A percentile compares a stretch with the other conserved stretches of the same genome.
phyloP scores from a whole-genome alignment of 2,113 vertebrate species.

The Rhinolophus sinicus region DNA sequence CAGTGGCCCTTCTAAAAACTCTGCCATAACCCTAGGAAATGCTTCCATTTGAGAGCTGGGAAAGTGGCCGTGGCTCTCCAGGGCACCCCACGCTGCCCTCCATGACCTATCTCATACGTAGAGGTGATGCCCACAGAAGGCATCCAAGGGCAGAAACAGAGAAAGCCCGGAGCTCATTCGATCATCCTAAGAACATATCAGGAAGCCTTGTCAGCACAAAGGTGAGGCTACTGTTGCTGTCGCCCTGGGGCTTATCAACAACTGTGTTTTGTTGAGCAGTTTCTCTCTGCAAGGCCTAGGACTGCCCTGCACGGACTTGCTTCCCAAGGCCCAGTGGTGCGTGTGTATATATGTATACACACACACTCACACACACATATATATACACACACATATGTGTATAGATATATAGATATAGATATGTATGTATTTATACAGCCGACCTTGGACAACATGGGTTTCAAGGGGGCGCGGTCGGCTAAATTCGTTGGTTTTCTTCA shows the following conservation, averaged over 20 bases:
- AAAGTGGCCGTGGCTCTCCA: neutral
- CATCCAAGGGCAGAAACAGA: neutral
- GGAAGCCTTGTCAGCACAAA: neutral
- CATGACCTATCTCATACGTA: too few relatives aligned
- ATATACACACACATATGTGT: too few relatives aligned
- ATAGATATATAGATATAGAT: rapidly evolving
- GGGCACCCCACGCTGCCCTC: neutral
- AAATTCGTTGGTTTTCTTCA: neutral
- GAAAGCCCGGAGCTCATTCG: neutral
- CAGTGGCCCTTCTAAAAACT: neutral
- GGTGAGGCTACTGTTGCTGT: neutral
- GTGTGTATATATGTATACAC: too few relatives aligned
- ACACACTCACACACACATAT: too few relatives aligned
- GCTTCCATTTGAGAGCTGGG: neutral
- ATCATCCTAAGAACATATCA: neutral
- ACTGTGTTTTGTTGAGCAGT: neutral
- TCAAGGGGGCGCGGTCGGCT: too few relatives aligned
- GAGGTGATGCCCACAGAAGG: neutral
- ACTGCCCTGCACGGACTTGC: too few relatives aligned
- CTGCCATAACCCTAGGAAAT: neutral
- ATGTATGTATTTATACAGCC: neutral
- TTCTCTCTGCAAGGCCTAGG: neutral
- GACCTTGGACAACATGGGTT: neutral
- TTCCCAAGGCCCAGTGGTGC: neutral
- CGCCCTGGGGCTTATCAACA: neutral